These are phyloP conservation scores for Atopsyche davidsoni DNA, from an alignment of 1,140 invertebrate genomes.

Conservation along the genomic window DNA sequence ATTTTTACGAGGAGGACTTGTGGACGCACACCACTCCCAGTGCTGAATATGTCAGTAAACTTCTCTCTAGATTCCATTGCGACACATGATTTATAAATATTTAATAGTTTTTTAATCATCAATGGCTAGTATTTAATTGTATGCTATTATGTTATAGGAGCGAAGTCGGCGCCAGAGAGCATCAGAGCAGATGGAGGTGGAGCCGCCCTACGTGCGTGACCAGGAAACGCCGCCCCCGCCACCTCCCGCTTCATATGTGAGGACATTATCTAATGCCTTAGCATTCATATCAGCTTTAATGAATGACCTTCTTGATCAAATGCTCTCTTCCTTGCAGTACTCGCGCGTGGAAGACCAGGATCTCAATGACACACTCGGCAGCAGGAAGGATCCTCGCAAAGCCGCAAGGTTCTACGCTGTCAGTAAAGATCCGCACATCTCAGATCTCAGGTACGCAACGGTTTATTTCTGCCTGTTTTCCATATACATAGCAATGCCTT, in stretches of 20 bases:
- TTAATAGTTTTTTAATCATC: too few species aligned
- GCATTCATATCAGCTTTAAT: not conserved
- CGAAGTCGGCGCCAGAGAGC: slow-evolving; percentile 2
- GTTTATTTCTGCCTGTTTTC: too few species aligned
- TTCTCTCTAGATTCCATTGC: too few species aligned
- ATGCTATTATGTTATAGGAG: slow-evolving; percentile 10
- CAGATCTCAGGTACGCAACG: slow-evolving; percentile 46
- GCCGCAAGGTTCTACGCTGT: slow-evolving; percentile 84
- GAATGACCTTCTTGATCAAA: not conserved
- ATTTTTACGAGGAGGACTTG: slow-evolving; percentile 89
- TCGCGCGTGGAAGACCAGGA: slow-evolving; percentile 32
- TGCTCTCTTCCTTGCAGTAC: slow-evolving; percentile 13
- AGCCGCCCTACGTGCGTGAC: slow-evolving; percentile 13
- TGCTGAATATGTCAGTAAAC: too few species aligned
- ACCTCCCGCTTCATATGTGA: slow-evolving; percentile 35
- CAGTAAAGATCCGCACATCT: slow-evolving; percentile 72
- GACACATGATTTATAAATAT: too few species aligned
- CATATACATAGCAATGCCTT: too few species aligned
- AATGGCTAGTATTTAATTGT: not conserved
- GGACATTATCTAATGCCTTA: not conserved
- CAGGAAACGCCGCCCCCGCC: slow-evolving; percentile 67
- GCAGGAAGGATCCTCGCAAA: slow-evolving; percentile 38
- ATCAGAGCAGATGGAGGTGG: slow-evolving; percentile 5
- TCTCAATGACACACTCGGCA: slow-evolving; percentile 20
- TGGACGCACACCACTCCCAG: slow-evolving; percentile 61